These are phyloP conservation scores for Melanaphis sacchari DNA, from an alignment of 1,140 invertebrate genomes.

Conservation along the genomic window DNA sequence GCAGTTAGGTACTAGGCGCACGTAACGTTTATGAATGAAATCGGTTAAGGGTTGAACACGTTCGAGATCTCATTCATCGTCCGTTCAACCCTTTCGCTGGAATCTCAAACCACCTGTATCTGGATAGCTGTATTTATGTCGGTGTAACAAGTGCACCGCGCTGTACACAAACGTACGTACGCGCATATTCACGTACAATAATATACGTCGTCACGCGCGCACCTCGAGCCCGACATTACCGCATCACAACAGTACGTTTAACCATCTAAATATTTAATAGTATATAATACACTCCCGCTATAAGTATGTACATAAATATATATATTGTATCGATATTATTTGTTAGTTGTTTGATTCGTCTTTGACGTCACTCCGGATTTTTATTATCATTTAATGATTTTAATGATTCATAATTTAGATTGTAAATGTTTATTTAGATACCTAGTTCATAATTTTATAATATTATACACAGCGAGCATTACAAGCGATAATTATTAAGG, in stretches of 20 bases:
- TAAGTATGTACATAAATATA: not conserved
- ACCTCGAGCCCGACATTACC: not conserved
- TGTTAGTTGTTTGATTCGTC: not conserved
- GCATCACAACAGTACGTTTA: not conserved
- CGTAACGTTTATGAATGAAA: slow-evolving; percentile 7
- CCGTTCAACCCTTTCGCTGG: slow-evolving; percentile 35
- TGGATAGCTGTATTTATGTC: no score
- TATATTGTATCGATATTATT: not conserved
- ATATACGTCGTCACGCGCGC: not conserved
- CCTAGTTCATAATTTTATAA: no score
- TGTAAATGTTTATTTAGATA: no score
- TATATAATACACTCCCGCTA: not conserved
- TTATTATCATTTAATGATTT: no score
- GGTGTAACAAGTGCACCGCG: not conserved
- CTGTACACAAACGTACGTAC: not conserved
- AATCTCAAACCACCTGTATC: not conserved
- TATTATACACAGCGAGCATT: no score
- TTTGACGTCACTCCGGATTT: not conserved
- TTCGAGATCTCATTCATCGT: not conserved
- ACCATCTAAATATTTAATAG: not conserved
- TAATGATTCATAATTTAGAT: no score
- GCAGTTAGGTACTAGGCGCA: not conserved
- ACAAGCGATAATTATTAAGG: no score
- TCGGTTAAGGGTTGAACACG: slow-evolving; percentile 1
- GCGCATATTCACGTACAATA: not conserved